Conservation (phyloP, 2,113 vertebrate genomes). For the Gymnarchus niloticus region DNA sequence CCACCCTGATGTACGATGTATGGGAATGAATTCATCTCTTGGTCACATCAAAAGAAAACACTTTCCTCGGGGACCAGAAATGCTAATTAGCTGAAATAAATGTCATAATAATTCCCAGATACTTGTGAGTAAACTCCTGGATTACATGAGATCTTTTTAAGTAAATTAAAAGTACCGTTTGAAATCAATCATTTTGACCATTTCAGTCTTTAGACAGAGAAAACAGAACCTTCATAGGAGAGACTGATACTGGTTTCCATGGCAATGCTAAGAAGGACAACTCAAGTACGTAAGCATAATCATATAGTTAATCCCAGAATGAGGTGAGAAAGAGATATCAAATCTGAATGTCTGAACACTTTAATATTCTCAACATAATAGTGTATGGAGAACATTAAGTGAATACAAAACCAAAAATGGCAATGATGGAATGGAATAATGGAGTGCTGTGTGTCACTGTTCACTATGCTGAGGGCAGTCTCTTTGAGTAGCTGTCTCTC, state of each 20-base stretch:
- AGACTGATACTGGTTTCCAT: constrained; percentile 15
- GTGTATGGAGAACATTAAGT: background rate
- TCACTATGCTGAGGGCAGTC: background rate
- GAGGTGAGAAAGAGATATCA: background rate
- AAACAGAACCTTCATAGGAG: background rate
- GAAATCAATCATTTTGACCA: background rate
- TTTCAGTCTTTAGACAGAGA: constrained; percentile 11
- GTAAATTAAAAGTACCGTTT: background rate
- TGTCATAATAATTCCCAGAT: background rate
- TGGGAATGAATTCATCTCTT: background rate
- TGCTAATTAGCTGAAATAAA: background rate
- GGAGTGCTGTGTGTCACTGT: background rate
- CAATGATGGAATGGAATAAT: background rate
- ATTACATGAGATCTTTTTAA: background rate
- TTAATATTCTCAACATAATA: background rate
- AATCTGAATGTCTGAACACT: background rate
- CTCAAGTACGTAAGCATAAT: background rate
- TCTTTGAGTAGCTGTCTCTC: background rate
- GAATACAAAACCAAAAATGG: no score
- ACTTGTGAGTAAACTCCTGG: background rate
- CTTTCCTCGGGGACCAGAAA: background rate
- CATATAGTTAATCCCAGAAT: background rate
- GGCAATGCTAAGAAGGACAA: background rate
- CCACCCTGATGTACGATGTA: background rate
- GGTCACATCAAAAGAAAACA: background rate